phyloP scores from a whole-genome alignment of 2,797 vertebrate genomes.

The Schizothorax lantsangensis region DNA sequence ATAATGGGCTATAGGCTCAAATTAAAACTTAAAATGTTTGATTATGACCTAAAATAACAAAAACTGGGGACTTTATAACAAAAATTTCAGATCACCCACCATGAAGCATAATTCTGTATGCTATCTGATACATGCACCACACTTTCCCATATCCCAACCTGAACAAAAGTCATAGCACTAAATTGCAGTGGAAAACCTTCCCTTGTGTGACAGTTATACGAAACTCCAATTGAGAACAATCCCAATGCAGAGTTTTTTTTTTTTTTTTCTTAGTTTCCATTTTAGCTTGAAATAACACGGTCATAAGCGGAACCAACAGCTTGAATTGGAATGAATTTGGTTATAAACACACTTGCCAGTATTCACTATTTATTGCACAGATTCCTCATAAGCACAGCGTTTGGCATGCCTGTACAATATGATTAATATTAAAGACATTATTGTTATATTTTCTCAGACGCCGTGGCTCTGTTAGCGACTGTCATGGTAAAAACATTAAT shows the following conservation, averaged over 20 bases:
- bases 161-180: conserved; percentile 30
- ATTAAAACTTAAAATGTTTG: neutral
- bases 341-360: conserved; percentile 63
- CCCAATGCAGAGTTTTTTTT: neutral
- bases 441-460: conserved; percentile 47
- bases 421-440: conserved; percentile 40
- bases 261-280: conserved; percentile 65
- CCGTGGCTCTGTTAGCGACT: conserved; percentile 6
- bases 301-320: conserved; percentile 55
- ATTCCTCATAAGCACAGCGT: conserved; percentile 47
- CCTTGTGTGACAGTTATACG: conserved; percentile 62
- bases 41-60: neutral
- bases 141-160: neutral
- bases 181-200: conserved; percentile 57
- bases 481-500: conserved; percentile 49
- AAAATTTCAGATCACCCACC: conserved; percentile 9
- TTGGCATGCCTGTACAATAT: conserved; percentile 33
- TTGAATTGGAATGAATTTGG: conserved; percentile 54
- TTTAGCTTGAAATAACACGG: conserved; percentile 61
- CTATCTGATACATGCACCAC: conserved; percentile 13
- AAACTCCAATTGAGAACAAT: conserved; percentile 62
- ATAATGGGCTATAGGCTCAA: neutral
- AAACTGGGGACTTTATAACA: neutral
- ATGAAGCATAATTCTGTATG: neutral
- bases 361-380: conserved; percentile 59